Percentiles rank a stretch among this genome's conserved stretches.
phyloP scores from a whole-genome alignment of 2,888 invertebrate species.

The Andrena dorsata region DNA sequence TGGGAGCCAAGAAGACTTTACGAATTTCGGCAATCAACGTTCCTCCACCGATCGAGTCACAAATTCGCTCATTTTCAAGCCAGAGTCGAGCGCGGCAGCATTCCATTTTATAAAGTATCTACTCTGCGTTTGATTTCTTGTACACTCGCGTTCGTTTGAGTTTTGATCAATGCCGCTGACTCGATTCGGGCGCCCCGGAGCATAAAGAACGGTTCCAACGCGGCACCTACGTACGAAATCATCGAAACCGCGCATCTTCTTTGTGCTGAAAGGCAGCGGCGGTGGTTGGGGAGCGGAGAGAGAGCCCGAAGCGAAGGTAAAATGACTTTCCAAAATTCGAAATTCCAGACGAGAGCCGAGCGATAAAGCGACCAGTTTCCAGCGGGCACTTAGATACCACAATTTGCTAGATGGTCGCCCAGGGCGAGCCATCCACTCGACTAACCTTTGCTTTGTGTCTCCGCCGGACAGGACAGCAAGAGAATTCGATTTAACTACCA shows the following conservation, averaged over 20 bases:
- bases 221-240: slow-evolving; percentile 9
- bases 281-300: background rate
- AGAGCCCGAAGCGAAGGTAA: slow-evolving; percentile 60
- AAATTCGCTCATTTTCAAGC: too few species aligned
- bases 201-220: background rate
- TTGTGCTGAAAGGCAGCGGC: background rate
- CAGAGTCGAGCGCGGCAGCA: background rate
- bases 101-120: background rate
- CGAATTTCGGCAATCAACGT: too few species aligned
- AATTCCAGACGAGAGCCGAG: slow-evolving; percentile 69
- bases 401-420: slow-evolving; percentile 79
- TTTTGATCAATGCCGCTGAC: background rate
- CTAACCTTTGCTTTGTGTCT: slow-evolving; percentile 81
- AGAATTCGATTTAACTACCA: slow-evolving; percentile 80
- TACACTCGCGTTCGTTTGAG: background rate
- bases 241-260: background rate
- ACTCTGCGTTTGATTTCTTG: too few species aligned
- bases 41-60: too few species aligned
- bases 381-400: slow-evolving; percentile 77
- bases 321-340: slow-evolving; percentile 74
- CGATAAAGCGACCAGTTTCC: slow-evolving; percentile 75
- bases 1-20: background rate
- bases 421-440: slow-evolving; percentile 75
- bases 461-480: slow-evolving; percentile 75
- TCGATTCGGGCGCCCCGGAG: slow-evolving; percentile 1